Base-by-base conservation (phyloP, 2,797 vertebrate species). In the Serranus cabrilla region DNA sequence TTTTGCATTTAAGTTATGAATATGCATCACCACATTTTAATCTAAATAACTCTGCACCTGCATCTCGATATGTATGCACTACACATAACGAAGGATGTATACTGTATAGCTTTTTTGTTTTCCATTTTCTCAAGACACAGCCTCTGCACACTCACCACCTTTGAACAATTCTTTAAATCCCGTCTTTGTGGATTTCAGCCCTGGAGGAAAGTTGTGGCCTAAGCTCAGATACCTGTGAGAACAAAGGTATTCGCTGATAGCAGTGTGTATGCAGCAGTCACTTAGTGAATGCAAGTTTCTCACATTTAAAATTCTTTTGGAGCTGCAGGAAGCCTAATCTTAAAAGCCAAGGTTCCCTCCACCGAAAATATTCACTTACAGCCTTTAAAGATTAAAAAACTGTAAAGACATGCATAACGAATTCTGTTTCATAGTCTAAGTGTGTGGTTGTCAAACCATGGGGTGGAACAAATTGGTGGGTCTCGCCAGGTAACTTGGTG, bases 201-300 rank as follows among this genome's bases (percentile, higher is more conserved):
- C 64, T 10, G 31, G 60, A 77, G 66, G 23, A 82, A 80, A 39
- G 18, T 23, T 47, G 31, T 54, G 59, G 56, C 56, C 63, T 31
- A n/a, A 67, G 50, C 56, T 70, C 45, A 61, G 56, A 56, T 46
- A 74, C 67, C 66, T 74, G 60, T 54, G 74, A 82, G 72, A 79
- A 77, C 60, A 82, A 86, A 89, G 74, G 71, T 52, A 18, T 63
- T 87, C 40, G 9, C 50, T 74, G 75, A 80, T 74, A 73, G 47
- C 57, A 20, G 23, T 46, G 71, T 59, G 52, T 50, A 57, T 23
- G 23, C n/a, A 27, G 62, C 62, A 74, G 46, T 70, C 40, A 39
- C 76, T 78, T 47, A 11, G 23, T 52, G 21, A 25, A 60, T 50
- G 39, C 27, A 75, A 51, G 21, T 54, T 80, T 62, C 63, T 50